Evolutionary conservation across 2,888 invertebrate species (phyloP).

Genomic region (Dynastes grantii): DNA sequence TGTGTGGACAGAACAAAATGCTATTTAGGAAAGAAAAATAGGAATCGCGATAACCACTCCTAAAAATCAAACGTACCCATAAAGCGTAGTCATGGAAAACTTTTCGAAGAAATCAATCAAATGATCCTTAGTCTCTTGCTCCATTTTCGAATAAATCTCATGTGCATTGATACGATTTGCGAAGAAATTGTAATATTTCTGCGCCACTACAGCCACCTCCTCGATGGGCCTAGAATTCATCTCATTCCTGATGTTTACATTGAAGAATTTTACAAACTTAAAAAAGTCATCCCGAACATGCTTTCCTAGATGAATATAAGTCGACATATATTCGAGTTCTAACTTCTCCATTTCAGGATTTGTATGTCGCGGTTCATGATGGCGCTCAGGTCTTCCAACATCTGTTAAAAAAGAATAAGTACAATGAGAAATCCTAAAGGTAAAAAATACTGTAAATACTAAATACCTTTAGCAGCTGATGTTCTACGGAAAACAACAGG

Average conservation of each 20-base stretch:
- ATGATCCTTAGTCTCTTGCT: constrained; percentile 83
- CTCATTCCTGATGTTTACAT: constrained; percentile 76
- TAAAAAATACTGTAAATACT: neutral
- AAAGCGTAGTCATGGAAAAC: constrained; percentile 92
- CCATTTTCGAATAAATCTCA: constrained; percentile 76
- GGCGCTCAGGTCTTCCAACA: constrained; percentile 68
- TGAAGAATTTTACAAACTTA: constrained; percentile 79
- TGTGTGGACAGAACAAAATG: constrained; percentile 87
- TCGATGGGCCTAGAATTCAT: constrained; percentile 79
- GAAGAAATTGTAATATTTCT: constrained; percentile 91
- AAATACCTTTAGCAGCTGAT: constrained; percentile 75
- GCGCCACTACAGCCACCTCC: constrained; percentile 91
- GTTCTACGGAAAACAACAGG: constrained; percentile 86
- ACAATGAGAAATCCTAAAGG: no score
- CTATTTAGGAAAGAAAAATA: constrained; percentile 12
- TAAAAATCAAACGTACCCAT: constrained; percentile 76
- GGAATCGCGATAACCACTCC: neutral
- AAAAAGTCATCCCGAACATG: constrained; percentile 77
- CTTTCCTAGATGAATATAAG: constrained; percentile 69
- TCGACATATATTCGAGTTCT: constrained; percentile 67
- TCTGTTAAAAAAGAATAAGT: constrained; percentile 61
- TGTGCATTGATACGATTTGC: constrained; percentile 79
- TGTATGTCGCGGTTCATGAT: constrained; percentile 67
- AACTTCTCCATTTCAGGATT: constrained; percentile 73
- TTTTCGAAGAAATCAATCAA: constrained; percentile 95